These are phyloP conservation scores for Chrysopa pallens DNA, from an alignment of 1,140 invertebrate species.

Conservation along the genomic window DNA sequence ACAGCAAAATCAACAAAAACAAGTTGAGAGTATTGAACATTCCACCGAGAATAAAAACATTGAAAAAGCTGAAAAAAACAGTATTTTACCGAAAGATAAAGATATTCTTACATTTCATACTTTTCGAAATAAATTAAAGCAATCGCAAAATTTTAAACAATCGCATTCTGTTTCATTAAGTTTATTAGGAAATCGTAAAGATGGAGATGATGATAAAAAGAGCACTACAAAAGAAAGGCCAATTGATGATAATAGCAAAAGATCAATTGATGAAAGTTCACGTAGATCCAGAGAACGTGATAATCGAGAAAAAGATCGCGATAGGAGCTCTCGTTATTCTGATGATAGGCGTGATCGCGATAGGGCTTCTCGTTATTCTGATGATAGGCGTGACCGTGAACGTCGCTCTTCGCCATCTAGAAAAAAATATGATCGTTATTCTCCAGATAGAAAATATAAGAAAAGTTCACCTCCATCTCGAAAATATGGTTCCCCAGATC, in stretches of 20 bases:
- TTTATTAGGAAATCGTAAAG: too few relatives aligned
- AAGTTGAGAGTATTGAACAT: too few relatives aligned
- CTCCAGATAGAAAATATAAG: constrained; percentile 1
- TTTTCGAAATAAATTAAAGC: too few relatives aligned
- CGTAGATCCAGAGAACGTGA: constrained; percentile 17
- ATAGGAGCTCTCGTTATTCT: constrained; percentile 13
- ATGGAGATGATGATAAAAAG: constrained; percentile 23
- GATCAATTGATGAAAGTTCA: constrained; percentile 20
- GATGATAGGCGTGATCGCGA: constrained; percentile 1
- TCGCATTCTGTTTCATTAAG: too few relatives aligned
- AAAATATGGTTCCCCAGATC: neutral
- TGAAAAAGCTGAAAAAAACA: too few relatives aligned
- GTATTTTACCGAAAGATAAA: too few relatives aligned
- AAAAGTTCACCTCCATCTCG: too few relatives aligned
- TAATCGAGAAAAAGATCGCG: constrained; percentile 18
- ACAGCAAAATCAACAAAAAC: too few relatives aligned
- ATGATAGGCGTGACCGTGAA: constrained; percentile 8
- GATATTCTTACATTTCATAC: too few relatives aligned
- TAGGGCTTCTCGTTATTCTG: constrained; percentile 7
- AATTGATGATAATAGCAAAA: constrained; percentile 17
- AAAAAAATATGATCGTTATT: constrained; percentile 1
- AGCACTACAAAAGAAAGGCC: constrained; percentile 17
- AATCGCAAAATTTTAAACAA: too few relatives aligned
- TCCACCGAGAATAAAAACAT: too few relatives aligned
- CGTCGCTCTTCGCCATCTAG: neutral